Evolutionary conservation across 2,888 invertebrate species (phyloP), one percentile per base, ranked within the genome.

Genomic region (Strigamia maritima): DNA sequence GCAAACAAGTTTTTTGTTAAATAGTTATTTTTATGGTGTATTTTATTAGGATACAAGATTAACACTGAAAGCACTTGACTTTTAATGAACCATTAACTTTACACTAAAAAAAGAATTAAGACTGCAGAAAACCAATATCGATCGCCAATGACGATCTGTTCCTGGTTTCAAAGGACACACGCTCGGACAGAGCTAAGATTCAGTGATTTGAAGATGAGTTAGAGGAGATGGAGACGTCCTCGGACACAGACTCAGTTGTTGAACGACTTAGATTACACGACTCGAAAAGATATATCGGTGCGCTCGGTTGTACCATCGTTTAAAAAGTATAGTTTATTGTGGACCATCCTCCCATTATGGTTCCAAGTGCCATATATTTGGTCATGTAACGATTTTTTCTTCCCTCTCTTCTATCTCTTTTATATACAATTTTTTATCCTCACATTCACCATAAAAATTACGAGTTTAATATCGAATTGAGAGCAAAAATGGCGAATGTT

Each of bases 201-300:
- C 70, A 70, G 70, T 70, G 70, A 70, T 70, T 70, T 70, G 70
- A 70, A 70, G 70, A 70, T 70, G 70, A 70, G 70, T 70, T 70
- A 70, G 70, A n/a, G 54, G 54, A 19, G 19, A 54, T 54, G 54
- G 54, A 54, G 28, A 70, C 70, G 70, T 70, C 70, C 70, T n/a
- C 70, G 70, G 70, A 70, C 70, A 70, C 70, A 26, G 28, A 70
- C 70, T 28, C 70, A 70, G 70, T 70, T 70, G 70, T 70, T 70
- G 70, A 70, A 70, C 70, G 70, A 70, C 70, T 28, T 28, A 70
- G 70, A 70, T 70, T 70, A 70, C 70, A 70, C 70, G 70, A 70
- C 70, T 70, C 70, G 70, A 70, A 70, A 70, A 70, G 70, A 70
- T 70, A 70, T 70, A 70, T 70, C 70, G 28, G 12, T 70, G 70